Base-by-base conservation (phyloP, 2,797 vertebrate genomes). In the Epinephelus awoara region DNA sequence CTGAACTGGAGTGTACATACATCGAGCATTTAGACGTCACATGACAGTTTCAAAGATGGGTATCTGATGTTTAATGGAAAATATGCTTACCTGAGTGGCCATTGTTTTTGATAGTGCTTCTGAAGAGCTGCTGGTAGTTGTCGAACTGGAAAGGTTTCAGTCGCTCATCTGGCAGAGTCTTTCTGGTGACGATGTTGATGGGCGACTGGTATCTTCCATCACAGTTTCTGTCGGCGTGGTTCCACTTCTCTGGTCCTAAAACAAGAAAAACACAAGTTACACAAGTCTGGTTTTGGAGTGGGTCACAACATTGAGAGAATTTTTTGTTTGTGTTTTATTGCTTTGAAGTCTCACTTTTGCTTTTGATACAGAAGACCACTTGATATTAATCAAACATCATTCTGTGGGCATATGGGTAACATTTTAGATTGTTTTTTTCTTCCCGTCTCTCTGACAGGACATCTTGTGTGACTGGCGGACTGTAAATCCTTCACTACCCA, bases 151-250 rank as follows among this genome's bases (percentile, higher is more conserved):
- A 90, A 0, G 84, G 85, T 4, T 73, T 87, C 50, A 99, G 94
- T 0, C 9, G 80, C 2, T 40, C 13, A 6, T 97, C 75, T 9
- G 67, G 49, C 17, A 79, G 0, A 0, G 94, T 91, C 66, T 95
- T 92, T 54, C 67, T 89, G 76, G 96, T 97, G 85, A 96, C 82
- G 0, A 99, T 94, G 88, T 98, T 96, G 85, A 99, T 94, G 14
- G 98, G 98, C 0, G 98, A 99, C 88, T 99, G 98, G 0, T 0
- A 15, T 0, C 0, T 12, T 18, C 87, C 91, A 0, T 11, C 78
- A 88, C 98, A 99, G 0, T 13, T 2, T 0, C 0, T 0, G 0
- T 82, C 6, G 0, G 25, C 6, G 0, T 42, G 2, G 0, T 75
- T 1, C 98, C 98, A 99, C 0, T 34, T 6, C 0, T 76, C 80